phyloP scores from a whole-genome alignment of 2,797 vertebrate genomes.

The Lepus oiostolus region DNA sequence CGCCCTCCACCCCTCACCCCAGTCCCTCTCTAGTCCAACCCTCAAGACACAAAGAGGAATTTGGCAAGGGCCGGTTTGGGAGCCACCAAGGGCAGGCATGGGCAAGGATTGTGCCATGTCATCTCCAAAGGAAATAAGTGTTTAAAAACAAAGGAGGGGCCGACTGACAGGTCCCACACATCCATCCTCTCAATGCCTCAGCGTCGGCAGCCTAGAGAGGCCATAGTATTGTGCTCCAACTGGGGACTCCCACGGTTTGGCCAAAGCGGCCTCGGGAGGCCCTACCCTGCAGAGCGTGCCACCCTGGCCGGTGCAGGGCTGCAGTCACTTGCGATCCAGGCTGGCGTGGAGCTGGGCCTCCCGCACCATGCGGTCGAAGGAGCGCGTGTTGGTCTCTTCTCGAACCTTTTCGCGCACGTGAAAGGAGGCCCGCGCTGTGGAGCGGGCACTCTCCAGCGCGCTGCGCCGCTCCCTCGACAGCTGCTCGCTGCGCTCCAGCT shows the following conservation, averaged over 20 bases:
- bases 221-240: background rate
- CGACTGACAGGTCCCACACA: background rate
- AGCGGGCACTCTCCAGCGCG: constrained; percentile 96
- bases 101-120: constrained; percentile 70
- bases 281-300: background rate
- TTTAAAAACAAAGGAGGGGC: constrained; percentile 47
- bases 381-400: constrained; percentile 96
- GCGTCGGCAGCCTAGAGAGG: background rate
- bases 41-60: constrained; percentile 12
- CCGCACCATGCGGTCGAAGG: constrained; percentile 98
- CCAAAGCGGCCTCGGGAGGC: background rate
- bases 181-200: background rate
- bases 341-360: constrained; percentile 96
- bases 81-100: background rate
- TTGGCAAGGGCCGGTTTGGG: background rate
- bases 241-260: background rate
- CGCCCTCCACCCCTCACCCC: background rate
- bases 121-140: constrained; percentile 49
- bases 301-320: background rate
- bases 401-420: constrained; percentile 97
- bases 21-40: constrained; percentile 27
- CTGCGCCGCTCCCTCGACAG: constrained; percentile 95
- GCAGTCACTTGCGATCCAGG: constrained; percentile 93
- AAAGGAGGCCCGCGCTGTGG: constrained; percentile 96
- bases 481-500: constrained; percentile 98